Evolutionary conservation across 2,888 invertebrate species (phyloP), one percentile per base, ranked within the genome.

Genomic region (Leuctra nigra): DNA sequence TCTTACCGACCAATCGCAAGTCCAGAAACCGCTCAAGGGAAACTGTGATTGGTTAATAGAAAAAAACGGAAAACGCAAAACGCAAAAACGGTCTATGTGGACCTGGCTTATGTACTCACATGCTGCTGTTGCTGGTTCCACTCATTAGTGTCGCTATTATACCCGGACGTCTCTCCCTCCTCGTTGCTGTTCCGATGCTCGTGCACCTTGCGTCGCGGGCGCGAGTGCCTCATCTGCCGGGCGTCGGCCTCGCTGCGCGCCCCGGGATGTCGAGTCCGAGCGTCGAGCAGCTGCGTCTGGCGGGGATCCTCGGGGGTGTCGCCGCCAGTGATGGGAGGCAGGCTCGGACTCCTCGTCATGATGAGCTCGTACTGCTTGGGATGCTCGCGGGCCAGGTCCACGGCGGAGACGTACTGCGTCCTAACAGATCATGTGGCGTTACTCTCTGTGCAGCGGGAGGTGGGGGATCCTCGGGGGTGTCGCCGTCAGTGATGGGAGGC

Each of bases 101-200:
- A n/a, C n/a, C n/a, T n/a, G n/a, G n/a, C n/a, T n/a, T n/a, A n/a
- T n/a, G n/a, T n/a, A n/a, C n/a, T n/a, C n/a, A n/a, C n/a, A n/a
- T n/a, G n/a, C n/a, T n/a, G n/a, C n/a, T n/a, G n/a, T n/a, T 53
- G 25, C 14, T 55, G 55, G 2, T 47, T 35, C 55, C 60, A 57
- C 29, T 41, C 25, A 23, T 60, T 57, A 4, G 33, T 55, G 4
- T 90, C 89, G 69, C 90, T 90, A 50, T 87, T 86, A 72, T 91
- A 89, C 35, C 90, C 90, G 25, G 89, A 89, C 55, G 89, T 89
- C 67, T 89, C 88, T 35, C 85, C 85, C 67, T 85, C 86, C 3
- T 48, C 53, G 16, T 59, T 57, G 13, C 57, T 57, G 18, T 56
- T 53, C 18, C 44, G 35, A 4, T 44, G 38, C 23, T 23, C 22